phyloP scores from a whole-genome alignment of 1,140 invertebrate species.

The Cylas formicarius region DNA sequence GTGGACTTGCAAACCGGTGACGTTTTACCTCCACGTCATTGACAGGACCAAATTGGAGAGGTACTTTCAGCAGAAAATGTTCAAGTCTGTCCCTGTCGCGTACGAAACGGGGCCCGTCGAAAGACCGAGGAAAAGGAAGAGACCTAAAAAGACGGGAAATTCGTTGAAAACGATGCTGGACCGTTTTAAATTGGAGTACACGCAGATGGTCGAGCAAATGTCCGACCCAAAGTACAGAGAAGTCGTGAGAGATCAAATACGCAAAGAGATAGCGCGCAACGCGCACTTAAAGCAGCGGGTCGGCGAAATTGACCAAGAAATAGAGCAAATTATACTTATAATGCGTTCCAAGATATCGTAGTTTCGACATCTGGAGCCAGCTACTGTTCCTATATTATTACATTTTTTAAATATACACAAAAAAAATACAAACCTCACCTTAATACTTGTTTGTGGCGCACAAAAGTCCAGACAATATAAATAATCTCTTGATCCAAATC shows the following conservation, averaged over 20 bases:
- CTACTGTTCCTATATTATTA: no score
- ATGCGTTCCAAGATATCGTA: no score
- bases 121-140: constrained; percentile 9
- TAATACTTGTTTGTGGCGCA: no score
- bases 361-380: no score
- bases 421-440: no score
- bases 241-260: constrained; percentile 8
- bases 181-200: constrained; percentile 14
- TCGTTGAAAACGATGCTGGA: constrained; percentile 14
- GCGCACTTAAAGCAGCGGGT: constrained; percentile 11
- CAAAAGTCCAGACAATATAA: no score
- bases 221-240: constrained; percentile 15
- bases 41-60: constrained; percentile 18
- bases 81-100: constrained; percentile 2
- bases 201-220: constrained; percentile 15
- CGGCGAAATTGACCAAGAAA: constrained; percentile 9
- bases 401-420: no score
- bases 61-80: constrained; percentile 9
- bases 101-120: constrained; percentile 9
- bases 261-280: constrained; percentile 11
- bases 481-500: no score
- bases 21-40: constrained; percentile 18
- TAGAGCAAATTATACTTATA: constrained; percentile 16
- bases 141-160: constrained; percentile 5
- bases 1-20: constrained; percentile 18